Evolutionary conservation across 64 coral and sea anemone genomes (phyloP), one percentile per base, ranked within the genome.

Genomic region (Pachyseris speciosa): DNA sequence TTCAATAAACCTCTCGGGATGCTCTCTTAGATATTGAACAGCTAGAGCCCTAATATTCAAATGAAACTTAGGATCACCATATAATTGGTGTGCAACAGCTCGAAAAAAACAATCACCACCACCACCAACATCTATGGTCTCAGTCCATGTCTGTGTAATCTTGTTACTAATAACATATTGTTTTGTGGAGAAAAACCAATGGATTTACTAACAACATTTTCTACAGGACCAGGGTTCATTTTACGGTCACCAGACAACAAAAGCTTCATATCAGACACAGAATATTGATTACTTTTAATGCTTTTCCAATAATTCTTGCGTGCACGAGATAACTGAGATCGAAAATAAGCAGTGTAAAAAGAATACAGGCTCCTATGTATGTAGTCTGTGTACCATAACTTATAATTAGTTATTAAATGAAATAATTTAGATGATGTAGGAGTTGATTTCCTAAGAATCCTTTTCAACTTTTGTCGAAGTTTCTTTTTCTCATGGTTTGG

Each of bases 221-320:
- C 74, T 71, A 50, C 17, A 84, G 89, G 89, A 33, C 89, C 89
- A 64, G 89, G 89, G 48, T 91, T 83, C 51, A 43, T 55, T 74
- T 91, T 78, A 61, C 60, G 47, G 36, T 91, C 78, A 38, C 78
- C 48, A 84, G 77, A 73, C 24, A 84, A 36, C 64, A 68, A 80
- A 39, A 80, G 36, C 68, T 72, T 42, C 13, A 42, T 72, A 72
- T 72, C 68, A 41, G 68, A 39, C 68, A 69, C 83, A 85, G 37
- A 85, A 85, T 85, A 85, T 33, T 68, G 83, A 17, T 85, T 68
- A 85, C 60, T 68, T 85, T 85, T 85, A 48, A 68, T 39, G 83
- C 68, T 85, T 85, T 84, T 84, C 36, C 57, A 84, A 67, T 30
- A 66, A 65, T 84, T 84, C 57, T 84, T 84, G 60, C 37, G 57